These are phyloP conservation scores for Strigops habroptila DNA, from an alignment of 2,113 vertebrate species.

Conservation along the genomic window DNA sequence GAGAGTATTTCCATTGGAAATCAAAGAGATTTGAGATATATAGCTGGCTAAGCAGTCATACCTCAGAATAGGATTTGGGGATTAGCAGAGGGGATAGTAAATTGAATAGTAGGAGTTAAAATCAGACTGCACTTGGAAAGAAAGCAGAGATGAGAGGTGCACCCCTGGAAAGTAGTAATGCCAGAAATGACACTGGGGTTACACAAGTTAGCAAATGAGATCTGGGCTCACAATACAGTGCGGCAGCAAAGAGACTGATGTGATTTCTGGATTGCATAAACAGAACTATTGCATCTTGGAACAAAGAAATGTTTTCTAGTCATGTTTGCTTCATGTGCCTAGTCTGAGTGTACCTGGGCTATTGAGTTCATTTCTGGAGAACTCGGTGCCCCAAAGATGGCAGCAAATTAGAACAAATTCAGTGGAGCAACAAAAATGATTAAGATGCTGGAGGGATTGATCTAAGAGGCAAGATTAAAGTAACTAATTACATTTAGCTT, in stretches of 20 bases:
- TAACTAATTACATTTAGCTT: slow-evolving; percentile 67
- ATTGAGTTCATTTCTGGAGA: slow-evolving; percentile 14
- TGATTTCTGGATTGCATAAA: slow-evolving; percentile 2
- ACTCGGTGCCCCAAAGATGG: slow-evolving; percentile 36
- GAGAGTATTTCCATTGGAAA: slow-evolving; percentile 36
- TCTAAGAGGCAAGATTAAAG: slow-evolving; percentile 56
- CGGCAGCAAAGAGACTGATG: neutral
- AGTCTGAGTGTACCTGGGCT: neutral
- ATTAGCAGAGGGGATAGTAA: slow-evolving; percentile 60
- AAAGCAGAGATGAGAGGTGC: slow-evolving; percentile 45
- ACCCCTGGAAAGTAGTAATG: slow-evolving; percentile 37
- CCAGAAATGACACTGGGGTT: neutral
- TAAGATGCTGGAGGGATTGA: slow-evolving; percentile 61
- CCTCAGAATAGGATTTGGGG: slow-evolving; percentile 59
- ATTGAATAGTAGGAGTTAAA: slow-evolving; percentile 63
- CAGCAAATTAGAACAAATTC: slow-evolving; percentile 63
- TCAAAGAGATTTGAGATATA: slow-evolving; percentile 59
- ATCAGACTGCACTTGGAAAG: neutral
- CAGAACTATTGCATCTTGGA: neutral
- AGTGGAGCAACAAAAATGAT: slow-evolving; percentile 57
- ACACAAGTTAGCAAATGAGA: neutral
- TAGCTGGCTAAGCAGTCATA: slow-evolving; percentile 63
- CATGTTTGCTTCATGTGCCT: neutral
- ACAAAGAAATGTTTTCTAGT: neutral
- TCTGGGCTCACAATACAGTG: neutral